Evolutionary conservation across 2,113 vertebrate genomes (phyloP).

Genomic region (Tragulus kanchil): DNA sequence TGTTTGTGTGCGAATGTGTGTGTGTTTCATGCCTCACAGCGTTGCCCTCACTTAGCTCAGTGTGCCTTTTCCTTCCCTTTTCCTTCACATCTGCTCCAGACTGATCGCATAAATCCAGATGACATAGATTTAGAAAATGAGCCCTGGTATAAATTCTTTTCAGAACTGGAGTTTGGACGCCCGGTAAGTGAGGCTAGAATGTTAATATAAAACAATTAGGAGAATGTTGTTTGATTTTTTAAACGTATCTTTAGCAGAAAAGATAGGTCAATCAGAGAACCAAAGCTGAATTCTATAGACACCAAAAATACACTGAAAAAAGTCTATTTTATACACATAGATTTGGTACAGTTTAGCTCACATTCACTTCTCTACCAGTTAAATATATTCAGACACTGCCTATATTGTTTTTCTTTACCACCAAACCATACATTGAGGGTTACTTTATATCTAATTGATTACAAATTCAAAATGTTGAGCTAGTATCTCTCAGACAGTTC

Average conservation of each 20-base stretch:
- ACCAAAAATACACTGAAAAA: neutral
- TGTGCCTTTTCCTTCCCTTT: constrained; percentile 90
- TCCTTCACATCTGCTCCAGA: constrained; percentile 94
- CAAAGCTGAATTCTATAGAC: neutral
- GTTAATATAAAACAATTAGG: constrained; percentile 83
- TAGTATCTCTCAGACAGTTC: neutral
- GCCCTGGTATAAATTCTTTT: constrained; percentile 99
- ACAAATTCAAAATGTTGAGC: neutral
- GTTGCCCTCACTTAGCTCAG: constrained; percentile 89
- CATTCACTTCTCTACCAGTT: neutral
- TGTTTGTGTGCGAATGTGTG: constrained; percentile 68
- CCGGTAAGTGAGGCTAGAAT: constrained; percentile 97
- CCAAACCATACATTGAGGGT: neutral
- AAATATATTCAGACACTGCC: neutral
- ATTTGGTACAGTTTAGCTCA: neutral
- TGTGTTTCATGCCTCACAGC: constrained; percentile 76
- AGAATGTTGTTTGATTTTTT: constrained; percentile 71
- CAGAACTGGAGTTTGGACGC: constrained; percentile 99
- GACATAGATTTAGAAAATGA: constrained; percentile 99
- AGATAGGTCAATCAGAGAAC: neutral
- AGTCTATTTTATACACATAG: neutral
- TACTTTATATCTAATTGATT: neutral
- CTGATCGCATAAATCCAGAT: constrained; percentile 94
- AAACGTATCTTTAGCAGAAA: neutral
- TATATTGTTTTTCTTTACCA: neutral